phyloP scores from a whole-genome alignment of 2,888 invertebrate genomes.

The Cryptosula pallasiana region DNA sequence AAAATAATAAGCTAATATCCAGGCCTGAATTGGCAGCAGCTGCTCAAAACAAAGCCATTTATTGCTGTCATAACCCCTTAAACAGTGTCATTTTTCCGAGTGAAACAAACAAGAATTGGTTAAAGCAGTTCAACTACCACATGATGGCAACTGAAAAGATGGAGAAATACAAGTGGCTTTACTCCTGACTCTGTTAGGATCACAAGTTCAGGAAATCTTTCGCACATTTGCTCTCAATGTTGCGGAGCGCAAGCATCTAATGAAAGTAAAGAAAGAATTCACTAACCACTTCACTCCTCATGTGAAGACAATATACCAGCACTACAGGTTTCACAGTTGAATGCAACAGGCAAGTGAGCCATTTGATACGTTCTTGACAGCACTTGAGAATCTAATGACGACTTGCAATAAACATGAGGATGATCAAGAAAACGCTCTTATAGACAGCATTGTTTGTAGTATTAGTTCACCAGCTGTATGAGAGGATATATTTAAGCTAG shows the following conservation, averaged over 20 bases:
- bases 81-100: too few species aligned
- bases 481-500: background rate
- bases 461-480: background rate
- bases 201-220: constrained; percentile 2
- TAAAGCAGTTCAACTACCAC: constrained; percentile 1
- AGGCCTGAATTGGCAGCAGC: too few species aligned
- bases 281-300: background rate
- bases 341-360: background rate
- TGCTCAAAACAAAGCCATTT: too few species aligned
- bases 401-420: background rate
- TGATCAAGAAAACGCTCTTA: background rate
- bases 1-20: too few species aligned
- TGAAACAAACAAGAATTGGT: background rate
- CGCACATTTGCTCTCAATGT: background rate
- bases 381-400: background rate
- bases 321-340: background rate
- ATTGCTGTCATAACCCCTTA: too few species aligned
- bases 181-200: background rate
- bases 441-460: background rate
- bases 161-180: background rate
- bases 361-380: background rate
- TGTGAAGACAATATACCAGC: background rate
- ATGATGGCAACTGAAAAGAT: background rate
- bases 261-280: background rate
- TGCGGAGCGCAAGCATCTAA: background rate